These are phyloP conservation scores for Psittacula cyanocephala DNA, from an alignment of 2,113 vertebrate species.

Conservation along the genomic window DNA sequence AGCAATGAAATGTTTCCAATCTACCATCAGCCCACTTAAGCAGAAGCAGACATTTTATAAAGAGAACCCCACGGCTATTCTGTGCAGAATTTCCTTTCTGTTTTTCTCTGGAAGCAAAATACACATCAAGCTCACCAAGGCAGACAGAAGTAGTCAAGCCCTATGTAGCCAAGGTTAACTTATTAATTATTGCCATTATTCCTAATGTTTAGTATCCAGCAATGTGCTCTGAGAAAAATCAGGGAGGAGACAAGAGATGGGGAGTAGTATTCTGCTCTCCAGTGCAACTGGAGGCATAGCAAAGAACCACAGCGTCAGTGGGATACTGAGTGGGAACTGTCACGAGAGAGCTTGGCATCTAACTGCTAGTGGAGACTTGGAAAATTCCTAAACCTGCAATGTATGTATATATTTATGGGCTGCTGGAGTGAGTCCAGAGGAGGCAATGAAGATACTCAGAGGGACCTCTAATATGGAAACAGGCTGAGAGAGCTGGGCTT, in stretches of 20 bases:
- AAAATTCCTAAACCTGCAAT: not conserved
- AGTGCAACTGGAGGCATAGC: not conserved
- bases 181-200: conserved; percentile 6
- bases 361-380: not conserved
- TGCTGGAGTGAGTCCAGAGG: not conserved
- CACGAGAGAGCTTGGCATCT: not conserved
- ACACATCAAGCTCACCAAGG: conserved; percentile 18
- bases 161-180: not conserved
- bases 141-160: conserved; percentile 14
- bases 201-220: not conserved
- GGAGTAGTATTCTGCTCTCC: not conserved
- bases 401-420: not conserved
- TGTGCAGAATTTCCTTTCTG: not conserved
- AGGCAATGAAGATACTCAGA: not conserved
- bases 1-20: conserved; percentile 27
- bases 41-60: not conserved
- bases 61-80: not conserved
- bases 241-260: not conserved
- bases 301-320: not conserved
- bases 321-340: not conserved
- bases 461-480: not conserved
- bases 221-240: not conserved
- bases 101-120: not conserved
- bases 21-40: not conserved
- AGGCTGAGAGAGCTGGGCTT: not conserved